A percentile compares a stretch with the other conserved stretches of the same genome.
Evolutionary conservation across 53 echinoderm and acorn worm genomes (phyloP).

Genomic region (Apostichopus leukothele): DNA sequence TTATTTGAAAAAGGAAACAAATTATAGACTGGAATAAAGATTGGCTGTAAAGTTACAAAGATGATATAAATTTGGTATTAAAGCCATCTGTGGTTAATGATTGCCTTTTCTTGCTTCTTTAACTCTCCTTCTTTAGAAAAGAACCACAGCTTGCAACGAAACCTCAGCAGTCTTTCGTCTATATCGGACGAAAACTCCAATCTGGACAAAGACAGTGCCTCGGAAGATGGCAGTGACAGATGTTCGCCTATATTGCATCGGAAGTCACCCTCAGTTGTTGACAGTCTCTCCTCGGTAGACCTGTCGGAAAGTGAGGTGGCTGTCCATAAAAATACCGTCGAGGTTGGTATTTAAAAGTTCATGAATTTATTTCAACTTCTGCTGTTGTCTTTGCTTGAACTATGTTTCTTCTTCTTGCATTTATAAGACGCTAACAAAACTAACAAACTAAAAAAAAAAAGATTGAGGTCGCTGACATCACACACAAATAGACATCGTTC

Average conservation of each 20-base stretch:
- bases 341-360: not conserved
- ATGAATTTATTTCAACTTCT: no score
- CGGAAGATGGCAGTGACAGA: constrained; percentile 36
- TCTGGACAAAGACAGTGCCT: constrained; percentile 30
- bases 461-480: no score
- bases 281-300: constrained; percentile 40
- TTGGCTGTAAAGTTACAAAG: not conserved
- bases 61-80: no score
- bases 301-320: constrained; percentile 10
- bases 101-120: no score
- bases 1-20: no score
- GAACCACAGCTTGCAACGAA: constrained; percentile 14
- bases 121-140: not conserved
- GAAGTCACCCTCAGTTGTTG: constrained; percentile 14
- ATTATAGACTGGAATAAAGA: no score
- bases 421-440: no score
- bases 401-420: no score
- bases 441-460: no score
- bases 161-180: constrained; percentile 11
- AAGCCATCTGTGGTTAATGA: no score
- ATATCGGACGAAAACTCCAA: constrained; percentile 39
- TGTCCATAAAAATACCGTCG: not conserved
- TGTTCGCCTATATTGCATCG: constrained; percentile 17
- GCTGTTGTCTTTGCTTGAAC: no score
- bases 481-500: no score